Percentiles rank a stretch among this genome's conserved stretches.
These are phyloP conservation scores for Lobophora halterata DNA, from an alignment of 2,888 invertebrate species.

Conservation along the genomic window DNA sequence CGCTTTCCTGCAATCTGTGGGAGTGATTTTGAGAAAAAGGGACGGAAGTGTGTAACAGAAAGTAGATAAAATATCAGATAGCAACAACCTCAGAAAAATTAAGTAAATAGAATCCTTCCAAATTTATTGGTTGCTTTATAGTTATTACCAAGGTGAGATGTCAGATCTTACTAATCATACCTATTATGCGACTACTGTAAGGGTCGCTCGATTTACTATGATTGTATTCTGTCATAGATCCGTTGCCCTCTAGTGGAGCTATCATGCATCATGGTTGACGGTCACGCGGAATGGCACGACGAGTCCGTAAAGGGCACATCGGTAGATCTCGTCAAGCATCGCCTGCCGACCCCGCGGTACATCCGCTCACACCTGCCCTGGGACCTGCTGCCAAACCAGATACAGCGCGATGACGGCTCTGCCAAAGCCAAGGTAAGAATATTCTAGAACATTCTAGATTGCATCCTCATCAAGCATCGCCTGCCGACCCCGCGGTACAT, in stretches of 20 bases:
- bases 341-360: slow-evolving; percentile 85
- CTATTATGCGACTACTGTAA: neutral
- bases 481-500: slow-evolving; percentile 87
- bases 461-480: slow-evolving; percentile 82
- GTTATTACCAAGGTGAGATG: too few relatives aligned
- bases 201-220: neutral
- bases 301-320: slow-evolving; percentile 85
- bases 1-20: too few relatives aligned
- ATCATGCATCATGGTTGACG: slow-evolving; percentile 82
- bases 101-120: too few relatives aligned
- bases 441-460: too few relatives aligned
- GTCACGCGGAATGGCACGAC: slow-evolving; percentile 81
- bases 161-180: too few relatives aligned
- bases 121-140: too few relatives aligned
- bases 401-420: slow-evolving; percentile 82
- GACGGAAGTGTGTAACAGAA: too few relatives aligned
- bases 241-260: slow-evolving; percentile 89
- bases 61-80: too few relatives aligned
- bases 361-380: slow-evolving; percentile 88
- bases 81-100: too few relatives aligned
- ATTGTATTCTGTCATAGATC: slow-evolving; percentile 57
- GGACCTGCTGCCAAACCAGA: slow-evolving; percentile 83
- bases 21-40: too few relatives aligned
- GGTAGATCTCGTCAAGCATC: slow-evolving; percentile 84
- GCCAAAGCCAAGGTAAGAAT: slow-evolving; percentile 87